Percentiles rank a stretch among this genome's conserved stretches.
These are phyloP conservation scores for Pachycephus smyrnensis DNA, from an alignment of 2,888 invertebrate species.

Conservation along the genomic window DNA sequence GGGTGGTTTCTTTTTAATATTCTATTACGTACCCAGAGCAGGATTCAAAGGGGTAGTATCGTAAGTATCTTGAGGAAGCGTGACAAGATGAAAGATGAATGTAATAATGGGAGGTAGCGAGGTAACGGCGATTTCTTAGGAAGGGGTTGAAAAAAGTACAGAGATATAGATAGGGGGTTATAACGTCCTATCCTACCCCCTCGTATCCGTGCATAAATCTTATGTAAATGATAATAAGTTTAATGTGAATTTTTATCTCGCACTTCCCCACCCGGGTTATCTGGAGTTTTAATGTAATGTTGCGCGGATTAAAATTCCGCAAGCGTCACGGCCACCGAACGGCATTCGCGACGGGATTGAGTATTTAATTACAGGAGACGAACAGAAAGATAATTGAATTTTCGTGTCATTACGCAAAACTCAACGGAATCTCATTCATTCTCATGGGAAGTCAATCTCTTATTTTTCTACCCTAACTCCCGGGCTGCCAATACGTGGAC, in stretches of 20 bases:
- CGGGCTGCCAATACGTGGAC: neutral
- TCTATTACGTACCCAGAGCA: neutral
- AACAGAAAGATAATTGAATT: slow-evolving; percentile 55
- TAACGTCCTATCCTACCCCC: neutral
- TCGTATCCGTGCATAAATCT: neutral
- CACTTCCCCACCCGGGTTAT: neutral
- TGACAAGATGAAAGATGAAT: neutral
- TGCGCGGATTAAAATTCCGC: slow-evolving; percentile 13
- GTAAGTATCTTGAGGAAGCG: neutral
- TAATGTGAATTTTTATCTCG: slow-evolving; percentile 6
- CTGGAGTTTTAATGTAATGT: neutral
- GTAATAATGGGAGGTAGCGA: neutral
- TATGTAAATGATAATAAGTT: slow-evolving; percentile 1
- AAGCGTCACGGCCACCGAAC: slow-evolving; percentile 4
- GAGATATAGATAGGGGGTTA: neutral
- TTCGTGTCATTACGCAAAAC: slow-evolving; percentile 38
- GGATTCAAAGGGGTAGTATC: neutral
- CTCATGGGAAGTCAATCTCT: slow-evolving; percentile 43
- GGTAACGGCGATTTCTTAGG: neutral
- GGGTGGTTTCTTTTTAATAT: neutral
- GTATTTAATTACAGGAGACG: slow-evolving; percentile 55
- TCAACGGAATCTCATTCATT: slow-evolving; percentile 34
- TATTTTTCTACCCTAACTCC: slow-evolving; percentile 48
- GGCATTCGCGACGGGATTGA: slow-evolving; percentile 46
- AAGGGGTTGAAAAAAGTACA: neutral